These are phyloP conservation scores for Lepilemur septentrionalis DNA, from an alignment of 2,797 vertebrate genomes.

Conservation along the genomic window DNA sequence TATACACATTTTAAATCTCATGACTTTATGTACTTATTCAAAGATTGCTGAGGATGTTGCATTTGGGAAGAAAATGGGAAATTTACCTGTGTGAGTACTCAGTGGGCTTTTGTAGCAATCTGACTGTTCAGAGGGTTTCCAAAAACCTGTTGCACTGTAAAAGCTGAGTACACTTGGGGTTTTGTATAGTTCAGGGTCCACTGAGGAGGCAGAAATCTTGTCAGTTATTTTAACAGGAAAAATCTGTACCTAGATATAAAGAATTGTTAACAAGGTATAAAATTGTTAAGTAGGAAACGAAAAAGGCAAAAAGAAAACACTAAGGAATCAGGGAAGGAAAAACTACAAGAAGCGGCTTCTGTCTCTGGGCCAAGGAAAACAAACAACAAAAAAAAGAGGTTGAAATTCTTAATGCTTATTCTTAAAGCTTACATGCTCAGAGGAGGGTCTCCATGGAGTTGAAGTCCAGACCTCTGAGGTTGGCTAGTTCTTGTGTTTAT, in stretches of 20 bases:
- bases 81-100: not conserved
- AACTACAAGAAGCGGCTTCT: not conserved
- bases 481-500: not conserved
- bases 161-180: not conserved
- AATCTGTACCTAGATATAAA: not conserved
- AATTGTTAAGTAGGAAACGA: not conserved
- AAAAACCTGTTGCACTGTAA: not conserved
- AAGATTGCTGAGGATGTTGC: not conserved
- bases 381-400: not conserved
- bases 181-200: not conserved
- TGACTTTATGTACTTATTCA: not conserved
- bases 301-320: not conserved
- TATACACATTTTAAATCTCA: not conserved
- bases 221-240: not conserved
- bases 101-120: not conserved
- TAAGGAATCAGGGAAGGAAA: not conserved
- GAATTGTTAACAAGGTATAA: not conserved
- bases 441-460: not conserved
- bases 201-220: not conserved
- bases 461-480: not conserved
- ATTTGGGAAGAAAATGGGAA: not conserved
- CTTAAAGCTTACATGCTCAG: constrained; percentile 11
- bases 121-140: not conserved
- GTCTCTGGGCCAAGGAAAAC: not conserved
- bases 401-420: not conserved